These are phyloP conservation scores for Oryzias curvinotus DNA, from an alignment of 2,113 vertebrate genomes.

Conservation along the genomic window DNA sequence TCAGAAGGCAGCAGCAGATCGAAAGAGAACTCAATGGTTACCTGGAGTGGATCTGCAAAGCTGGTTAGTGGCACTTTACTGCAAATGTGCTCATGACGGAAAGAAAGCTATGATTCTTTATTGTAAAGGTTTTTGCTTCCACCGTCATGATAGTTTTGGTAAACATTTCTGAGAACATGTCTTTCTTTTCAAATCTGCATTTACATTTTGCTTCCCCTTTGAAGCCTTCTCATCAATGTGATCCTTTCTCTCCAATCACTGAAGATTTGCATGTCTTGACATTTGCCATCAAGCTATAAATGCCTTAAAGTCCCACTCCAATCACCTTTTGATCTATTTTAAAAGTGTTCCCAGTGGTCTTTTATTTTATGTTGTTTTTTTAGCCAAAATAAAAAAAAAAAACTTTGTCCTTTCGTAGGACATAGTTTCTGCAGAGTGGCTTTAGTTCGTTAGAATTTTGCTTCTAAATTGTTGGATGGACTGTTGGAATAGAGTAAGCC, in stretches of 20 bases:
- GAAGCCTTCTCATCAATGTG: no score
- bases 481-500: no score
- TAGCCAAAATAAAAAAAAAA: no score
- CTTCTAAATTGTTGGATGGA: no score
- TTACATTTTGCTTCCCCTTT: background rate
- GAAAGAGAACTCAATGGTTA: slow-evolving; percentile 93
- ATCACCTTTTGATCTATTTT: background rate
- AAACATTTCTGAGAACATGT: background rate
- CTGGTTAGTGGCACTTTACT: slow-evolving; percentile 73
- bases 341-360: background rate
- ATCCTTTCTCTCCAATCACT: no score
- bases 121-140: background rate
- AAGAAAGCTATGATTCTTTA: background rate
- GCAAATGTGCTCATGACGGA: background rate
- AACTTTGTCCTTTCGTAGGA: no score
- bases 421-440: no score
- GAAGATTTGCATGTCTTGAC: background rate
- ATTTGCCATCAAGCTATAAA: background rate
- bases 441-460: no score
- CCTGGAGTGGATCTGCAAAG: slow-evolving; percentile 96
- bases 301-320: background rate
- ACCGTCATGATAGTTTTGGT: background rate
- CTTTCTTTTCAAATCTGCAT: background rate
- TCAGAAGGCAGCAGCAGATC: slow-evolving; percentile 91
- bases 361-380: no score